Percentiles rank a stretch among this genome's conserved stretches.
Conservation (phyloP, 2,113 vertebrate genomes). For the Glareola pratincola region DNA sequence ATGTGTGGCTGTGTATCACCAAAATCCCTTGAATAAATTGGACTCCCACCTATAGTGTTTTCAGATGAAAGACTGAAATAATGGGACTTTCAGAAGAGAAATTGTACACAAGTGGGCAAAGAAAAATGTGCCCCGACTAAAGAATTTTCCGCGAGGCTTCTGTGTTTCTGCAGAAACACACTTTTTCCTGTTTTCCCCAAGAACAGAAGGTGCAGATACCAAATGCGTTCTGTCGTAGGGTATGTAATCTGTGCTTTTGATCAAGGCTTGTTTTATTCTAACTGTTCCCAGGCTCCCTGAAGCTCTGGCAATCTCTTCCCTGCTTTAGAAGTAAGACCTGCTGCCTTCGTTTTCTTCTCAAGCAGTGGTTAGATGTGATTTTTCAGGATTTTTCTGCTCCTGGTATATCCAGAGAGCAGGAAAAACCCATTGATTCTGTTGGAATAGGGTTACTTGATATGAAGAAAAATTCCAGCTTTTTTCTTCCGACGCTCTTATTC, state of each 20-base stretch:
- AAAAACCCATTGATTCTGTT: neutral
- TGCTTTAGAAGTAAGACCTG: neutral
- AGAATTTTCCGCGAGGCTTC: neutral
- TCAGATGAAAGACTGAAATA: neutral
- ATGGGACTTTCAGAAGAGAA: neutral
- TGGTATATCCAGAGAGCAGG: neutral
- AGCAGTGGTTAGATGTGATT: neutral
- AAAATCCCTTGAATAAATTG: neutral
- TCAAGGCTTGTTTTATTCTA: neutral
- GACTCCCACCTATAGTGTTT: neutral
- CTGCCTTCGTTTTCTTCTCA: neutral
- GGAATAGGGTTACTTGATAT: neutral
- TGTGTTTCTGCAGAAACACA: neutral
- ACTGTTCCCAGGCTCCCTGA: neutral
- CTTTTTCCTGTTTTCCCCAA: neutral
- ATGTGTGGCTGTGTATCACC: neutral
- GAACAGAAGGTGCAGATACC: neutral
- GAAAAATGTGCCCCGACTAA: neutral
- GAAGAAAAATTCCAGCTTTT: neutral
- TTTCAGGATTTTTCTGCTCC: neutral
- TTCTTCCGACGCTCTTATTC: neutral
- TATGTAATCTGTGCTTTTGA: neutral
- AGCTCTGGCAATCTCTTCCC: neutral
- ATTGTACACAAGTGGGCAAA: neutral
- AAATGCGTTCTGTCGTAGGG: neutral